Conservation (phyloP, 1,140 invertebrate genomes). For the Dinoponera quadriceps region DNA sequence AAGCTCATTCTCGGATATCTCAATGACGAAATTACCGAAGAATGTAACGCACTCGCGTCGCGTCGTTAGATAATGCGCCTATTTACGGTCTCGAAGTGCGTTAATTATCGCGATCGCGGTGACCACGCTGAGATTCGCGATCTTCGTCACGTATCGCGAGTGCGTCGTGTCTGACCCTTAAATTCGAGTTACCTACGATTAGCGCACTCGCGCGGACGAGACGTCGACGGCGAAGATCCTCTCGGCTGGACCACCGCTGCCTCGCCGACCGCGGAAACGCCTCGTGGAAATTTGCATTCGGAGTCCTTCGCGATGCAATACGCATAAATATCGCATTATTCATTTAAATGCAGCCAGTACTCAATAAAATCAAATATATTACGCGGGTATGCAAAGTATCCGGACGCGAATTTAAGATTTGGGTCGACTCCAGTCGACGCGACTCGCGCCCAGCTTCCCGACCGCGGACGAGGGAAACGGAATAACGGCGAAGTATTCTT, state of each 20-base stretch:
- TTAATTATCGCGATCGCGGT: constrained; percentile 28
- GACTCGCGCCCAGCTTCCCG: constrained; percentile 19
- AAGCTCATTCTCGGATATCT: constrained; percentile 45
- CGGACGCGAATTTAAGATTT: constrained; percentile 48
- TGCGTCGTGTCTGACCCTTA: constrained; percentile 10
- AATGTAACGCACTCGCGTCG: constrained; percentile 22
- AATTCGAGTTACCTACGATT: neutral
- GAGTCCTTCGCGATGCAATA: constrained; percentile 35
- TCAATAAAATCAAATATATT: constrained; percentile 60
- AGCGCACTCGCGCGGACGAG: neutral
- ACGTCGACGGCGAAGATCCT: neutral
- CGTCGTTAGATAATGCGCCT: constrained; percentile 40
- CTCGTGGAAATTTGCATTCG: constrained; percentile 37
- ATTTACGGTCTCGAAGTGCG: constrained; percentile 8
- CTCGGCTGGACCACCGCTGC: neutral
- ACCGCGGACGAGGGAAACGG: constrained; percentile 47
- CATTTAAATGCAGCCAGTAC: constrained; percentile 18
- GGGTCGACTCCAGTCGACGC: constrained; percentile 31
- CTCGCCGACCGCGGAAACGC: constrained; percentile 14
- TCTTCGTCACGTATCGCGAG: neutral
- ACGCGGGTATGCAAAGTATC: constrained; percentile 53
- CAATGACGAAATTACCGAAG: constrained; percentile 41
- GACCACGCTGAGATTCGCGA: constrained; percentile 11
- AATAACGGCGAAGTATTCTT: constrained; percentile 47
- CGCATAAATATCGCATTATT: constrained; percentile 56